Conservation (phyloP, 2,113 vertebrate species). For the Pseudopodoces humilis region DNA sequence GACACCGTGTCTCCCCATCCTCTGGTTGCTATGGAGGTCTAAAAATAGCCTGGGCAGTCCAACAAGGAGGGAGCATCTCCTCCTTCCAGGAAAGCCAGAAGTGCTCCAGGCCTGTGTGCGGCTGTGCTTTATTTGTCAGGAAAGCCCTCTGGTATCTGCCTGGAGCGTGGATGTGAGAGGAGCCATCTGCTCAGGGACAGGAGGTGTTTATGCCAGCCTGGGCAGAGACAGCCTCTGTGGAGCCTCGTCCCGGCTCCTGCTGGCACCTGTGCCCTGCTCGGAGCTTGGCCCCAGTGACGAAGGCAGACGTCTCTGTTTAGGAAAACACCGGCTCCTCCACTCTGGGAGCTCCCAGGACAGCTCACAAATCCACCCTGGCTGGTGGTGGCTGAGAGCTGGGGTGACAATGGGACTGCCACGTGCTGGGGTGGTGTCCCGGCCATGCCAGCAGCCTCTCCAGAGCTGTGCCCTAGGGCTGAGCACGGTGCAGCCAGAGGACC, state of each 20-base stretch:
- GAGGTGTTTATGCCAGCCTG: neutral
- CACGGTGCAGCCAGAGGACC: fast-evolving
- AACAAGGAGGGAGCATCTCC: neutral
- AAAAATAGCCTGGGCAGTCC: neutral
- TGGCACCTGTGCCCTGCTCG: neutral
- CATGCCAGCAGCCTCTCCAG: fast-evolving
- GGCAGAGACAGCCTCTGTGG: neutral
- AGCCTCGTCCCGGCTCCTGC: neutral
- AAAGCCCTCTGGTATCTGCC: conserved; percentile 14
- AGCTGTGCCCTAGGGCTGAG: fast-evolving
- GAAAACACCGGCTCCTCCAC: fast-evolving
- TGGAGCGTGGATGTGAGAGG: neutral
- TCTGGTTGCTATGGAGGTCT: neutral
- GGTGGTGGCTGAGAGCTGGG: neutral
- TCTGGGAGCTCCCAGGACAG: neutral
- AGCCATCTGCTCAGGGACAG: neutral
- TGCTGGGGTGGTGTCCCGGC: neutral
- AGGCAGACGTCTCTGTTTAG: neutral
- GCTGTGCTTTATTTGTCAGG: neutral
- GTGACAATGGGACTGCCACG: neutral
- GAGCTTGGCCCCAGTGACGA: neutral
- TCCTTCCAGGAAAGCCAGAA: neutral
- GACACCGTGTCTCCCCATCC: neutral
- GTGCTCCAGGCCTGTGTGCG: fast-evolving
- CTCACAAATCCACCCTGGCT: neutral